Conservation (phyloP, 2,888 invertebrate genomes). For the Troides aeacus region DNA sequence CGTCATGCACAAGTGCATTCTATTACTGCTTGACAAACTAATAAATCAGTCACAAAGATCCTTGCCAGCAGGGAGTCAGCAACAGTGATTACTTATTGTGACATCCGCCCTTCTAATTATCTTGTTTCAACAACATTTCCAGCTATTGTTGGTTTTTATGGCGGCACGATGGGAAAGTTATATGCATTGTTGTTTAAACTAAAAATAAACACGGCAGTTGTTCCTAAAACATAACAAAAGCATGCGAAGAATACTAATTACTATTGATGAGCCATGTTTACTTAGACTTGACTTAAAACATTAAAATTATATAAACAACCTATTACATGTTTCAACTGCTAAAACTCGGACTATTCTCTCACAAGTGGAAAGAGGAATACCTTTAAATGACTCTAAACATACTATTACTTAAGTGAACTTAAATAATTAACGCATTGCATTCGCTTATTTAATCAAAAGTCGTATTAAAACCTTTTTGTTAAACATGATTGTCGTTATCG, state of each 20-base stretch:
- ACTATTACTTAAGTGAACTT: too few species aligned
- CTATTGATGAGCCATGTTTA: too few species aligned
- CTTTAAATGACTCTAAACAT: too few species aligned
- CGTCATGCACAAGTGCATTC: constrained; percentile 11
- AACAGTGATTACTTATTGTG: constrained; percentile 57
- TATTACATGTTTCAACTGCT: too few species aligned
- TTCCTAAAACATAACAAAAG: constrained; percentile 24
- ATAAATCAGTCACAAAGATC: constrained; percentile 41
- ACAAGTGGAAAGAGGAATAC: too few species aligned
- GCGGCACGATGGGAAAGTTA: constrained; percentile 5
- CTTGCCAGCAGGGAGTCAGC: constrained; percentile 50
- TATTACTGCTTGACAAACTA: constrained; percentile 36
- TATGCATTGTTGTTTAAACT: constrained; percentile 19
- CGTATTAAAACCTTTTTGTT: too few species aligned
- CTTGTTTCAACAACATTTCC: constrained; percentile 62
- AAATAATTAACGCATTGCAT: too few species aligned
- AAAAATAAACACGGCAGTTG: constrained; percentile 40
- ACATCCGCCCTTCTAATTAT: constrained; percentile 63
- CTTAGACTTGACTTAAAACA: too few species aligned
- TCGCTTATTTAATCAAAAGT: too few species aligned
- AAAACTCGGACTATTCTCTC: too few species aligned
- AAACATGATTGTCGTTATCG: too few species aligned
- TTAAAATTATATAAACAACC: too few species aligned
- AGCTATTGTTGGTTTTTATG: constrained; percentile 31
- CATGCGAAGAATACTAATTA: constrained; percentile 14